Evolutionary conservation across 2,888 invertebrate species (phyloP), one percentile per base, ranked within the genome.

Genomic region (Hirtodrosophila confusa): DNA sequence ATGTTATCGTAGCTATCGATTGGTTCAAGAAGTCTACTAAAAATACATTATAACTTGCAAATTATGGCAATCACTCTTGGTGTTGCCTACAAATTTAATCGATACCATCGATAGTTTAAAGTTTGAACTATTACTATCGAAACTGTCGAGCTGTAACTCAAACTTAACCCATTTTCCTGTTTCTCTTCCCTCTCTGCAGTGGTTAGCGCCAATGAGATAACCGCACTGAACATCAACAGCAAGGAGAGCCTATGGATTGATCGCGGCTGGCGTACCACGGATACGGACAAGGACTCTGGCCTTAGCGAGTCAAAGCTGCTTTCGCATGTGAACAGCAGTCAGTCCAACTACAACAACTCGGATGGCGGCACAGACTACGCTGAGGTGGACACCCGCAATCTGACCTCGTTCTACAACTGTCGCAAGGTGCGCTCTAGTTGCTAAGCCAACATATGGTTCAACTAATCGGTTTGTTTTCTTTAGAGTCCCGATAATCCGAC

Each of bases 171-270:
- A 61, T 8, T 12, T 1, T 40, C 4, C 1, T 11, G 17, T 1
- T 17, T 17, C n/a, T n/a, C n/a, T n/a, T 11, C 7, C 10, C 10
- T 24, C 7, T 31, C 7, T 7, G 78, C 78, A 89, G 92, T 92
- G 66, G 92, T 92, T 31, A 92, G 91, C 80, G 92, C 92, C 55
- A 92, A 91, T 80, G 92, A 92, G 85, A 92, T 92, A 64, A 91
- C 92, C 12, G 92, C 92, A 2, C 70, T 92, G 64, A 92, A 92
- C 76, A 90, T 92, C 54, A 92, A 92, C 72, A 93, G 93, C 68
- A 94, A 94, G 89, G 94, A 94, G 83, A 94, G 94, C 68, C 90
- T 95, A 36, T 95, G 95, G 95, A 95, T 95, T 70, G 95, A 95
- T 88, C 92, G 94, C 63, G 94, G 95, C 37, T 95, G 95, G 94